These are phyloP conservation scores for Spinus pinus DNA, from an alignment of 2,797 vertebrate genomes.

Conservation along the genomic window DNA sequence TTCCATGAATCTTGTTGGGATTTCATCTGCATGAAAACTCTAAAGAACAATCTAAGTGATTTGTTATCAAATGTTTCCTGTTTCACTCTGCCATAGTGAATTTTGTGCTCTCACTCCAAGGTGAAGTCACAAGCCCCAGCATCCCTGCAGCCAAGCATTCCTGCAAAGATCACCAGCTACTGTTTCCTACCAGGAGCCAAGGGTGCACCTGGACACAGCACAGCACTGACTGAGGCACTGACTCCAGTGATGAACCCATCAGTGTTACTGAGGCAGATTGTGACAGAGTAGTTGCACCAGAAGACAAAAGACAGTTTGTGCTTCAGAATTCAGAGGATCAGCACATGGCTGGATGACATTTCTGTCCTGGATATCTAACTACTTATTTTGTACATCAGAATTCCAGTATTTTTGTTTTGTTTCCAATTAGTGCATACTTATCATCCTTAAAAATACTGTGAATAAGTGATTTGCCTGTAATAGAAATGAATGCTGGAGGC, in stretches of 20 bases:
- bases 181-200: not conserved
- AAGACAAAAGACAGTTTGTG: not conserved
- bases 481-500: not conserved
- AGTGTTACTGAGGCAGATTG: not conserved
- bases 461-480: not conserved
- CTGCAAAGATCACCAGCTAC: not conserved
- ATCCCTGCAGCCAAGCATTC: not conserved
- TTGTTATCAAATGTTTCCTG: not conserved
- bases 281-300: not conserved
- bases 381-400: not conserved
- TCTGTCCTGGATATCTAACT: not conserved
- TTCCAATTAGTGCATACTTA: not conserved
- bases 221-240: accelerated
- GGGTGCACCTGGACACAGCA: too few species aligned
- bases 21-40: not conserved
- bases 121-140: not conserved
- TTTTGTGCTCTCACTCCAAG: not conserved
- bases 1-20: not conserved
- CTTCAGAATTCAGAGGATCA: not conserved
- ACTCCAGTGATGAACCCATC: not conserved
- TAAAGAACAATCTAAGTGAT: not conserved
- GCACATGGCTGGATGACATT: accelerated
- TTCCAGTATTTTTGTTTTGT: not conserved
- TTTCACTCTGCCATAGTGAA: not conserved
- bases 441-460: not conserved